These are phyloP conservation scores for Pollimyrus isidori DNA, from an alignment of 2,113 vertebrate species.

Conservation along the genomic window DNA sequence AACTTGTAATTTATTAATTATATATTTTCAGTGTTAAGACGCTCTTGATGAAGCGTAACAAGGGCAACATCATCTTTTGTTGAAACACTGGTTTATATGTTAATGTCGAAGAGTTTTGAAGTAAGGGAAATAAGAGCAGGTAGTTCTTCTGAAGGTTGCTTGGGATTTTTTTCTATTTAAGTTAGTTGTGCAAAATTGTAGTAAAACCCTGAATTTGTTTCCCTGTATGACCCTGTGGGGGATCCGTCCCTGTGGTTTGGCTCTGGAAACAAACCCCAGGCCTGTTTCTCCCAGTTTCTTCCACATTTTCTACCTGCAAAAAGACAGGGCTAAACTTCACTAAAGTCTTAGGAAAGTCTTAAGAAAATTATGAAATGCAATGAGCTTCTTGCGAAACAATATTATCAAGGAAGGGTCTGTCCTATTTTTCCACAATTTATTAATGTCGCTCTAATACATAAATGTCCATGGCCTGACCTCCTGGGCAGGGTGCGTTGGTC, in stretches of 20 bases:
- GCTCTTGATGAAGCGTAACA: not conserved
- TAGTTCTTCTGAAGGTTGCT: not conserved
- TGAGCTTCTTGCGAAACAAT: not conserved
- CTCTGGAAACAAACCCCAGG: too few relatives aligned
- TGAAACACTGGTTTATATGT: not conserved
- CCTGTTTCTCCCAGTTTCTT: too few relatives aligned
- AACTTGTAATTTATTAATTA: constrained; percentile 3
- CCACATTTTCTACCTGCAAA: too few relatives aligned
- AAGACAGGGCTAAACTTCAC: not conserved
- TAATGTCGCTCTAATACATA: not conserved
- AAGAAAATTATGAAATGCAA: not conserved
- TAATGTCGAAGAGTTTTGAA: not conserved
- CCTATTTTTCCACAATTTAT: not conserved
- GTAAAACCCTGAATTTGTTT: not conserved
- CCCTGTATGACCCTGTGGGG: not conserved
- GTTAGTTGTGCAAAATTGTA: constrained; percentile 21
- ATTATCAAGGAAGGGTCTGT: not conserved
- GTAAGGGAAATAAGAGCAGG: not conserved
- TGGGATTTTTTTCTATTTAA: not conserved
- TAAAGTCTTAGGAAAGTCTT: not conserved
- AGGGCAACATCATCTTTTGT: not conserved
- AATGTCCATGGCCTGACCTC: not conserved
- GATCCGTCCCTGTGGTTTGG: too few relatives aligned
- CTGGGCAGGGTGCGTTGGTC: not conserved
- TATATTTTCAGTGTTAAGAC: not conserved